These are phyloP conservation scores for Erinaceus europaeus DNA, from an alignment of 2,113 vertebrate genomes.

Conservation along the genomic window DNA sequence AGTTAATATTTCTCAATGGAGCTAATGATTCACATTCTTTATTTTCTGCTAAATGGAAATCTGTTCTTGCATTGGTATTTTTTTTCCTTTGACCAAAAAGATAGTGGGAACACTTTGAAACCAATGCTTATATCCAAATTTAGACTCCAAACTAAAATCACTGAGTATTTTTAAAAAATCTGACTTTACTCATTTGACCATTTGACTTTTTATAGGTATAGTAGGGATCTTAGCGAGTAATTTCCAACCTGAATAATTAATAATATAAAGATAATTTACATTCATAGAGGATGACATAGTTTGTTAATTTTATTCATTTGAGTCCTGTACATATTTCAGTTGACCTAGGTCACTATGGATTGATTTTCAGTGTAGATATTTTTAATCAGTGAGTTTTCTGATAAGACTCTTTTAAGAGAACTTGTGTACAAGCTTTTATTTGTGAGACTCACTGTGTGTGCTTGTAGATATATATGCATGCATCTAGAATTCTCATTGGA, in stretches of 20 bases:
- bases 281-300: not conserved
- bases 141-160: not conserved
- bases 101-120: not conserved
- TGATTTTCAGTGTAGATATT: not conserved
- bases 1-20: slow-evolving; percentile 33
- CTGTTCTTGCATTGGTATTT: not conserved
- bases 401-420: not conserved
- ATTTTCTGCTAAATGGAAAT: slow-evolving; percentile 29
- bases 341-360: not conserved
- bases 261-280: not conserved
- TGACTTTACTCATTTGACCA: not conserved
- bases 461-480: no score
- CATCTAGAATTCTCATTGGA: slow-evolving; percentile 18
- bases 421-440: no score
- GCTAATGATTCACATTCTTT: not conserved
- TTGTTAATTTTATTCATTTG: not conserved
- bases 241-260: not conserved
- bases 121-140: not conserved
- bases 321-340: not conserved
- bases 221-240: not conserved
- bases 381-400: not conserved
- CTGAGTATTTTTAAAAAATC: not conserved
- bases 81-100: not conserved
- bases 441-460: no score
- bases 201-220: not conserved